Evolutionary conservation across 1,140 invertebrate genomes (phyloP), one percentile per base, ranked within the genome.

Genomic region (Glossosoma conforme): DNA sequence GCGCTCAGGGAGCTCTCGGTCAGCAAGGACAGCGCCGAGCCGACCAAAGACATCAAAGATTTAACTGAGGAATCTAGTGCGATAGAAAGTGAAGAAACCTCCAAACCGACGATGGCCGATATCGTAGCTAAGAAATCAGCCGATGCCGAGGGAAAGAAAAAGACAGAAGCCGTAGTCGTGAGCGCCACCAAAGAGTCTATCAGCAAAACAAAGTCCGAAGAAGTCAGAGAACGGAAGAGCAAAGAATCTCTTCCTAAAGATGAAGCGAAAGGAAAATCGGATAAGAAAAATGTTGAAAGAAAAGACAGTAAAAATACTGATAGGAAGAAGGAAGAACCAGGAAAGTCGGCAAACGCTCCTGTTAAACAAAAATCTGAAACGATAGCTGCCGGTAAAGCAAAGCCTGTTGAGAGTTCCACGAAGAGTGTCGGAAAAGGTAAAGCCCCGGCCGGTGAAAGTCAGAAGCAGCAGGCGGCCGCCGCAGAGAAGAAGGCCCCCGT

Each of bases 251-350:
- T n/a, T n/a, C 25, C 6, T 8, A 8, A 11, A 3, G 11, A 3
- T 18, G 19, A 38, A 38, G 14, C 36, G 36, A 38, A 38, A 38
- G 36, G 19, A 38, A 38, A n/a, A n/a, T n/a, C n/a, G n/a, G n/a
- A n/a, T n/a, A n/a, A n/a, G n/a, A n/a, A n/a, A n/a, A n/a, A n/a
- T n/a, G n/a, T n/a, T n/a, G n/a, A n/a, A n/a, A n/a, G n/a, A n/a
- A n/a, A n/a, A n/a, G n/a, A n/a, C n/a, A n/a, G n/a, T n/a, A n/a
- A n/a, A n/a, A n/a, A n/a, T n/a, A n/a, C n/a, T n/a, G n/a, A n/a
- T n/a, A n/a, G n/a, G n/a, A n/a, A n/a, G n/a, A 38, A 5, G 36
- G 4, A 5, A 38, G 17, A 38, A 5, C 5, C 4, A 38, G 11
- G 15, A 38, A 19, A 10, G 6, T 4, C 14, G 33, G 11, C 15